Evolutionary conservation across 2,113 vertebrate genomes (phyloP).

Genomic region (Alectura lathami): DNA sequence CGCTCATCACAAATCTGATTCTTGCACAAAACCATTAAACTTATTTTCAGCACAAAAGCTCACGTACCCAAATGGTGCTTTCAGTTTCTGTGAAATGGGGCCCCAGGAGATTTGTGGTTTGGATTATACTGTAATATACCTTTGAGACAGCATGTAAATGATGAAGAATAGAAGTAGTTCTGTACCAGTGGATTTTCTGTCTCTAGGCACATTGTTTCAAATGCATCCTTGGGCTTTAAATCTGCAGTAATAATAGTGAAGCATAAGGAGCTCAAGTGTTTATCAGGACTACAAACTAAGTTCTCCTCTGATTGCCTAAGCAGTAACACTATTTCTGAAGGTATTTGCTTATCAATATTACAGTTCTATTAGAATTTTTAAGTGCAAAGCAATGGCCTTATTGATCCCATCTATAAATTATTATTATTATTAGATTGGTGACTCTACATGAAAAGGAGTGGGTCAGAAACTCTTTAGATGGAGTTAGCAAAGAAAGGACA

Average conservation of each 20-base stretch:
- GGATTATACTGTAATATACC: not conserved
- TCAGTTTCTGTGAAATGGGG: not conserved
- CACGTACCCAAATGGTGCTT: not conserved
- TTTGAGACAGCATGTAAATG: constrained; percentile 27
- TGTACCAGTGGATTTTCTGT: not conserved
- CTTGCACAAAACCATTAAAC: not conserved
- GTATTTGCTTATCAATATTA: constrained; percentile 48
- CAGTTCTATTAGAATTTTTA: constrained; percentile 55
- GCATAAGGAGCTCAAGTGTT: constrained; percentile 4
- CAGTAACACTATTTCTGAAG: constrained; percentile 38
- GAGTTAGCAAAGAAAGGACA: constrained; percentile 32
- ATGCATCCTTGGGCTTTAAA: not conserved
- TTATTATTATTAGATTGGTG: constrained; percentile 52
- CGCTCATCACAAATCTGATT: not conserved
- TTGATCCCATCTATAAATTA: constrained; percentile 50
- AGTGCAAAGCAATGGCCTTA: constrained; percentile 42
- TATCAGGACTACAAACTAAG: constrained; percentile 13
- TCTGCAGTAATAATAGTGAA: constrained; percentile 4
- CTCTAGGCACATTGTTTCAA: not conserved
- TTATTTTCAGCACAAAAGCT: not conserved
- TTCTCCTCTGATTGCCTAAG: constrained; percentile 36
- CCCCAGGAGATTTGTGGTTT: not conserved
- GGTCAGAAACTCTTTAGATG: constrained; percentile 43
- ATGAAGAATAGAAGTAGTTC: not conserved
- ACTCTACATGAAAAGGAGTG: constrained; percentile 56